A percentile compares a stretch with the other conserved stretches of the same genome.
phyloP scores from a whole-genome alignment of 1,140 invertebrate species.

The Pachypsylla venusta region DNA sequence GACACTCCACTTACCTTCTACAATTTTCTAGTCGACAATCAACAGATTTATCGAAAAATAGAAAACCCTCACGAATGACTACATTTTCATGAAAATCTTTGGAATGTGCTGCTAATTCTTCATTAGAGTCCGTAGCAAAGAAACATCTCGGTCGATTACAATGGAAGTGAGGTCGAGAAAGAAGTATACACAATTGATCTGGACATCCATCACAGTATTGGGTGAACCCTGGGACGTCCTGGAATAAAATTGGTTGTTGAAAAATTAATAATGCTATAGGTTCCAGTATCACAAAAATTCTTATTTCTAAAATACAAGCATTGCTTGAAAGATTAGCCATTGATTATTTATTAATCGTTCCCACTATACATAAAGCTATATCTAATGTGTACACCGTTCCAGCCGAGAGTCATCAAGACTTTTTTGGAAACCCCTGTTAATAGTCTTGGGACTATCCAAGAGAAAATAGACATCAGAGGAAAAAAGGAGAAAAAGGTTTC shows the following conservation, averaged over 20 bases:
- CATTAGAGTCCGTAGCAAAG: constrained; percentile 48
- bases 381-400: no score
- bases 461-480: no score
- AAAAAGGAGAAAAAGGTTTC: no score
- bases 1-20: constrained; percentile 36
- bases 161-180: constrained; percentile 45
- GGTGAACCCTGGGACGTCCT: constrained; percentile 41
- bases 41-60: constrained; percentile 61
- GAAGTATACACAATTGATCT: constrained; percentile 43
- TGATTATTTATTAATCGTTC: no score
- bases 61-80: constrained; percentile 63
- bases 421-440: no score
- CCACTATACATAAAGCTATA: no score
- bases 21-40: constrained; percentile 56
- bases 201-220: constrained; percentile 46
- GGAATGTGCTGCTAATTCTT: constrained; percentile 52
- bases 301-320: background rate
- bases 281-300: background rate
- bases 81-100: constrained; percentile 71
- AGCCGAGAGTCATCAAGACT: no score
- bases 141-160: constrained; percentile 58
- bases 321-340: no score
- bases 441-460: no score
- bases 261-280: background rate
- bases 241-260: constrained; percentile 19